A percentile compares a stretch with the other conserved stretches of the same genome.
Conservation (phyloP, 2,797 vertebrate species). For the Pipistrellus pygmaeus region DNA sequence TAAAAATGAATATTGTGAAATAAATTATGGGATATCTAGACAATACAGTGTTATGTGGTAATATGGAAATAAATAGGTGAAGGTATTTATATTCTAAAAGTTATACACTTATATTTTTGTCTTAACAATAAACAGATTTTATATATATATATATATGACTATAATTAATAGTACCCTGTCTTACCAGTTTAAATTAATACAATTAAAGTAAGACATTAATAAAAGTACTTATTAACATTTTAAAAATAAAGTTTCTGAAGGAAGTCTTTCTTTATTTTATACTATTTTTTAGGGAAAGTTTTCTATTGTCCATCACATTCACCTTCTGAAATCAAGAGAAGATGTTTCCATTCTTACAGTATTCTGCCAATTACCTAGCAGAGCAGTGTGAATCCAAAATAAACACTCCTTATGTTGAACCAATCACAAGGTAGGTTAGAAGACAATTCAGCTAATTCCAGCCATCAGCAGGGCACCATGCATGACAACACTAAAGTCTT, state of each 20-base stretch:
- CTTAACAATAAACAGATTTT: background rate
- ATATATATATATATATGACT: background rate
- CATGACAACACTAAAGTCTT: slow-evolving; percentile 41
- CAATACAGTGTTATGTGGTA: background rate
- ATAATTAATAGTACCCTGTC: background rate
- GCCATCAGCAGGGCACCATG: background rate
- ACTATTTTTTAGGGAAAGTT: background rate
- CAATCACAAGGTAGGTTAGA: background rate
- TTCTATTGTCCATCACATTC: background rate
- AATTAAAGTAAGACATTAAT: background rate
- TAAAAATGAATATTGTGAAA: background rate
- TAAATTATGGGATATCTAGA: background rate
- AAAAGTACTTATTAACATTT: background rate
- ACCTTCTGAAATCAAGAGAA: background rate
- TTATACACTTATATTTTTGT: background rate
- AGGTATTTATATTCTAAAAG: background rate
- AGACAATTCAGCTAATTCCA: background rate
- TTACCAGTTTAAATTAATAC: background rate
- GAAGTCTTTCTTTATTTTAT: background rate
- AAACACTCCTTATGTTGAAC: background rate
- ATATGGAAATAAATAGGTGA: background rate
- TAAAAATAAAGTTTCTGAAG: background rate
- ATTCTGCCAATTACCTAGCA: background rate
- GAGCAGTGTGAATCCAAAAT: background rate
- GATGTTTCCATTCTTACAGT: background rate